Percentiles rank a stretch among this genome's conserved stretches.
Evolutionary conservation across 2,797 vertebrate species (phyloP).

Genomic region (Paratrypauchen microcephalus): DNA sequence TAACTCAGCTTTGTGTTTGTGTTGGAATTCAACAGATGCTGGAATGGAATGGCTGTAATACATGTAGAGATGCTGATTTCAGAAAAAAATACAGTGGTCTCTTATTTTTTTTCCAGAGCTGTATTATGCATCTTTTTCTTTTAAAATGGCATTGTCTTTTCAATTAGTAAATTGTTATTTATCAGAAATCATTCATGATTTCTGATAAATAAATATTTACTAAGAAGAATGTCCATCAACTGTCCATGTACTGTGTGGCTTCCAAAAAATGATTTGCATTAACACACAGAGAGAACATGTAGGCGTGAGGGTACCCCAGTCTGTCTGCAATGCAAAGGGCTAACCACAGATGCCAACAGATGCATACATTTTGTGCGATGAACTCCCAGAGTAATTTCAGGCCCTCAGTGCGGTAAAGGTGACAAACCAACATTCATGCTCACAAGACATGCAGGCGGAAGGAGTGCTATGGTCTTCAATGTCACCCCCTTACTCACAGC

Average conservation of each 20-base stretch:
- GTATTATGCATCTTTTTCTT: background rate
- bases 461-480: constrained; percentile 18
- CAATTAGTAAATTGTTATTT: background rate
- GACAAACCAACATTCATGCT: constrained; percentile 37
- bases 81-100: too few species aligned
- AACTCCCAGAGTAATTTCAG: constrained; percentile 41
- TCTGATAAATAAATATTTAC: too few species aligned
- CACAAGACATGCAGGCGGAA: constrained; percentile 14
- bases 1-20: too few species aligned
- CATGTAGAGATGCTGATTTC: too few species aligned
- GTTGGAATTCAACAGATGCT: too few species aligned
- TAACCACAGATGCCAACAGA: constrained; percentile 9
- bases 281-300: constrained; percentile 13
- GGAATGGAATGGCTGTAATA: too few species aligned
- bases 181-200: background rate
- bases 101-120: too few species aligned
- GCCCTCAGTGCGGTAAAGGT: constrained; percentile 28
- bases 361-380: constrained; percentile 23
- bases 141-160: background rate
- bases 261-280: constrained; percentile 1
- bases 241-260: background rate
- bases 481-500: constrained; percentile 31
- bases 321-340: constrained; percentile 1
- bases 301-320: constrained; percentile 25
- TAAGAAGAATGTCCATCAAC: background rate